Base-by-base conservation (phyloP, 1,140 invertebrate genomes). In the Globodera rostochiensis region DNA sequence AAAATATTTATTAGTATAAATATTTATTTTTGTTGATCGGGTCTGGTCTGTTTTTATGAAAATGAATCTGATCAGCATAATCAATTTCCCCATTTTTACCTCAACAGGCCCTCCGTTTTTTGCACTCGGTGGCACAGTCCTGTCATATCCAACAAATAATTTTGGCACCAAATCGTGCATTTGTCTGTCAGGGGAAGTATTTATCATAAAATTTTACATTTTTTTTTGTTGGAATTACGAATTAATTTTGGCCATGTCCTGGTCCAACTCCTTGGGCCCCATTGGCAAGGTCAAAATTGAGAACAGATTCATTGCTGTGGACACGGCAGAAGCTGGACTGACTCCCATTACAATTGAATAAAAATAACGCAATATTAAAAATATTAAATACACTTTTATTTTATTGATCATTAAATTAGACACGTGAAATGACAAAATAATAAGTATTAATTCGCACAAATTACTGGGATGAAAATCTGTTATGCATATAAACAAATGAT, bases 221-320 rank as follows among this genome's bases (percentile, higher is more conserved):
- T 25, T 13, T 74, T 74, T 25, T 25, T 25, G 67, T n/a, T 57
- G 6, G 4, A 77, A 15, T 45, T 69, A 78, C 77, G 19, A 45
- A 47, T 78, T 78, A 13, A 78, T 69, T 64, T 49, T 69, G 21
- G 36, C 50, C 64, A 78, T 64, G 25, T 78, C 77, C 15, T 21
- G 6, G 36, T 78, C 77, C 25, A 78, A 78, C n/a, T 78, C 77
- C 9, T 78, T 49, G 25, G 60, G 57, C 1, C 50, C 25, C 49
- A 69, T 50, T 9, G 77, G 77, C 60, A 78, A 36, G 21, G 77
- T 36, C 45, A 78, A n/a, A 78, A 78, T 78, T 11, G 77, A 50
- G 70, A 78, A 78, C 66, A 78, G 25, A 69, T 78, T 78, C 70
- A 78, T n/a, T 19, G 70, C 77, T 21, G 77, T 78, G 46, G 77